Evolutionary conservation across 2,888 invertebrate species (phyloP).

Genomic region (Cremastinae sp.): DNA sequence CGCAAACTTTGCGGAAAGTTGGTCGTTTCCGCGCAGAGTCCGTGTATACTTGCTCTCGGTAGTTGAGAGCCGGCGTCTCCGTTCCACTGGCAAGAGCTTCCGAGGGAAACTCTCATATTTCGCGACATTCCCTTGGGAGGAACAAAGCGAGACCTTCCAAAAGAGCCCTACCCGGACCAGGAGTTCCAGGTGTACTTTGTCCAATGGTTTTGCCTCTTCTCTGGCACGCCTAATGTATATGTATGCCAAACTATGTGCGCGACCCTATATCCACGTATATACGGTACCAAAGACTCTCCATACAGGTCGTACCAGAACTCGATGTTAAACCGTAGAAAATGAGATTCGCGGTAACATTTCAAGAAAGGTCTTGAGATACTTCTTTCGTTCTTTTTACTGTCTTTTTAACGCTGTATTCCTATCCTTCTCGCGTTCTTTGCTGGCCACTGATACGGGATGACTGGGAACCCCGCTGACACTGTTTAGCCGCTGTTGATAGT

Average conservation of each 20-base stretch:
- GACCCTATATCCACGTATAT: slow-evolving; percentile 1
- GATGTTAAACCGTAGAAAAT: slow-evolving; percentile 31
- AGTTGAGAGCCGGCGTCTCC: slow-evolving; percentile 31
- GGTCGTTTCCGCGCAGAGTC: slow-evolving; percentile 20
- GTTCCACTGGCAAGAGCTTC: slow-evolving; percentile 38
- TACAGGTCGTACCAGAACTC: slow-evolving; percentile 44
- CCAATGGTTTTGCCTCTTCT: slow-evolving; percentile 43
- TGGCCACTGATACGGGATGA: slow-evolving; percentile 9
- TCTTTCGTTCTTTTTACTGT: slow-evolving; percentile 1
- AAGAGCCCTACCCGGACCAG: slow-evolving; percentile 32
- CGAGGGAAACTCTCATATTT: slow-evolving; percentile 67
- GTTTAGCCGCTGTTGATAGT: slow-evolving; percentile 6
- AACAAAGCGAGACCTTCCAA: slow-evolving; percentile 57
- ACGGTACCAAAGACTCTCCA: slow-evolving; percentile 31
- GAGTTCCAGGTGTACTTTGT: slow-evolving; percentile 59
- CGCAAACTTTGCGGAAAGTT: slow-evolving; percentile 66
- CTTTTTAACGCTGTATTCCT: not conserved
- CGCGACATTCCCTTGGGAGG: slow-evolving; percentile 63
- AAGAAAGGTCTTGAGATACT: slow-evolving; percentile 52
- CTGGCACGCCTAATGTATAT: slow-evolving; percentile 47
- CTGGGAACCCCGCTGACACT: slow-evolving; percentile 6
- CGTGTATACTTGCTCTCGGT: slow-evolving; percentile 19
- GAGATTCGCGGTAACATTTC: slow-evolving; percentile 6
- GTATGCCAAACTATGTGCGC: slow-evolving; percentile 46
- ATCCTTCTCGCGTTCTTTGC: no score